Evolutionary conservation across 2,113 vertebrate species (phyloP), one percentile per base, ranked within the genome.

Genomic region (Toxotes jaculatrix): DNA sequence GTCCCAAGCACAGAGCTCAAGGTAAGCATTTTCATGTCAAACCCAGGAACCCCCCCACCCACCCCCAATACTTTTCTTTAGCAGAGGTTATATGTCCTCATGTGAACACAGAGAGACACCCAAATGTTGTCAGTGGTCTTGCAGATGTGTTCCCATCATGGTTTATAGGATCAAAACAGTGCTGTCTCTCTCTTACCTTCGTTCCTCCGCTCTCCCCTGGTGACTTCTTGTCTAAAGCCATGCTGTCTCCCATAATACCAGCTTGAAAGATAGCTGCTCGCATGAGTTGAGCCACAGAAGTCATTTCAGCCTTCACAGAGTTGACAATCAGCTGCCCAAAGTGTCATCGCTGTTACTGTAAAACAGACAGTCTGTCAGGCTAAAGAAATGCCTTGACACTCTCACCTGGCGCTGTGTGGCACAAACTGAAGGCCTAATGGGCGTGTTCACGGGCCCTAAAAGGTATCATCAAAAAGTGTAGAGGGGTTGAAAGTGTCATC

Each of bases 11-110:
- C 87, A 89, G 84, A 93, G n/a, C 79, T 81, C 89, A 89, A 95
- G 94, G 93, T 95, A 95, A 93, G 94, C 83, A 86, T 91, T 90
- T 89, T 84, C 83, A 77, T 19, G 71, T 89, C 89, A 87, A 89
- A 80, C 85, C 56, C 74, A 81, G 87, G 83, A 87, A 70, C 19
- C 73, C n/a, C 1, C 55, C 59, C n/a, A n/a, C n/a, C 36, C 38
- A 17, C 8, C 14, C 38, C 32, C 23, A 6, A 5, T 74, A 69
- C 38, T 73, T 59, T 55, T 62, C 10, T 53, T 69, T 68, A 36
- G 74, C 70, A 31, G 77, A 78, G 65, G 70, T 53, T 72, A 67
- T n/a, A n/a, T n/a, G n/a, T 57, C 74, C 64, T 69, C 51, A 27
- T 27, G 38, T 63, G 67, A 86, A 66, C 70, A 77, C 63, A 74